phyloP scores from a whole-genome alignment of 2,113 vertebrate genomes.

The Casuarius casuarius region DNA sequence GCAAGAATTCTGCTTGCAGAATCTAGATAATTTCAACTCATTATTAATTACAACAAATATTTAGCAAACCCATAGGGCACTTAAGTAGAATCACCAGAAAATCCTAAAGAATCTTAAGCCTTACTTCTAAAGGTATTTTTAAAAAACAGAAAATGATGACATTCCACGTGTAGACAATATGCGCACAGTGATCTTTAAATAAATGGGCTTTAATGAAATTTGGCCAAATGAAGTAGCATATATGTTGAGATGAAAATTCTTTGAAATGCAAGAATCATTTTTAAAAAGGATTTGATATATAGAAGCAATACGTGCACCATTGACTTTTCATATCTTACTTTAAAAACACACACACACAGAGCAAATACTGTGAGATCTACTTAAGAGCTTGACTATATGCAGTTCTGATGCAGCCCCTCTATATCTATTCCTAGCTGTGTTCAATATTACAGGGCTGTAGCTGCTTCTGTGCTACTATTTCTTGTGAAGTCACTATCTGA shows the following conservation, averaged over 20 bases:
- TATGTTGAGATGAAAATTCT: slow-evolving; percentile 53
- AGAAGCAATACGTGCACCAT: slow-evolving; percentile 39
- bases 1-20: background rate
- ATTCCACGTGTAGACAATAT: slow-evolving; percentile 17
- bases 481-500: background rate
- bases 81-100: background rate
- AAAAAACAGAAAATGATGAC: background rate
- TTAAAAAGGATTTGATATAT: slow-evolving; percentile 12
- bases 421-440: background rate
- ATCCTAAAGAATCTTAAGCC: background rate
- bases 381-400: background rate
- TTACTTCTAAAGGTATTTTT: background rate
- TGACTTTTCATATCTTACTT: slow-evolving; percentile 44
- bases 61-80: background rate
- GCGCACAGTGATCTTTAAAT: slow-evolving; percentile 30
- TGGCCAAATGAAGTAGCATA: slow-evolving; percentile 17
- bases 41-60: background rate
- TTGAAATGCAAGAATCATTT: slow-evolving; percentile 11
- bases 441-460: background rate
- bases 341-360: background rate
- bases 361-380: background rate
- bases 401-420: background rate
- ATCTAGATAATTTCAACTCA: background rate
- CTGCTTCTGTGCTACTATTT: background rate
- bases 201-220: slow-evolving; percentile 50